Evolutionary conservation across 2,113 vertebrate species (phyloP), one percentile per base, ranked within the genome.

Genomic region (Phasianus colchicus): DNA sequence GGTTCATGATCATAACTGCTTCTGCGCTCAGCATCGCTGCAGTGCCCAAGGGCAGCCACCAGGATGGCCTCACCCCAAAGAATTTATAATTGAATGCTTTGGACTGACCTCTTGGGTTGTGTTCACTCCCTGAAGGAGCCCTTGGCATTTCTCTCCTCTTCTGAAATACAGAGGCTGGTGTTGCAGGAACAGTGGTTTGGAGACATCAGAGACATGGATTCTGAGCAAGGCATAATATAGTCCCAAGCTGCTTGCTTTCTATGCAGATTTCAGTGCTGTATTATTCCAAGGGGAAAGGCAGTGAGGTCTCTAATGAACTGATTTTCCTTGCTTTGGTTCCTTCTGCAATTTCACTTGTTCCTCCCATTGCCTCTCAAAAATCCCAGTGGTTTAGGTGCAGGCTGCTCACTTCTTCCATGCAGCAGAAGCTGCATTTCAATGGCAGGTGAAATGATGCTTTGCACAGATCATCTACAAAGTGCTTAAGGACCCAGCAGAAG

Each of bases 401-500:
- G 55, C 22, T 29, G 1, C 11, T 25, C 25, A 3, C 30, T 75
- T 32, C 25, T 1, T 1, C 7, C 13, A 19, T 25, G 27, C 11
- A 86, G 24, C 2, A 4, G 63, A 91, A 54, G 4, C 20, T 83
- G 22, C 14, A 38, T 76, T 76, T 83, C 71, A 38, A 25, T 29
- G 20, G 19, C 34, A 22, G 21, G 21, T 91, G 75, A 80, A 42
- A 82, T 25, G 45, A 65, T 29, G 42, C 29, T 77, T 63, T 52
- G 36, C 48, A 66, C 13, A 57, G 29, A 57, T 81, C 24, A 38
- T 27, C 65, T 61, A 58, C 80, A 77, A 77, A 85, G 54, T 60
- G n/a, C 40, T 76, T 54, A 47, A 78, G 40, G 64, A 76, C 52
- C 47, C 70, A 73, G 66, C 50, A 83, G 65, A 34, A 93, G 24